phyloP scores from a whole-genome alignment of 2,797 vertebrate genomes.

The Helostoma temminkii region DNA sequence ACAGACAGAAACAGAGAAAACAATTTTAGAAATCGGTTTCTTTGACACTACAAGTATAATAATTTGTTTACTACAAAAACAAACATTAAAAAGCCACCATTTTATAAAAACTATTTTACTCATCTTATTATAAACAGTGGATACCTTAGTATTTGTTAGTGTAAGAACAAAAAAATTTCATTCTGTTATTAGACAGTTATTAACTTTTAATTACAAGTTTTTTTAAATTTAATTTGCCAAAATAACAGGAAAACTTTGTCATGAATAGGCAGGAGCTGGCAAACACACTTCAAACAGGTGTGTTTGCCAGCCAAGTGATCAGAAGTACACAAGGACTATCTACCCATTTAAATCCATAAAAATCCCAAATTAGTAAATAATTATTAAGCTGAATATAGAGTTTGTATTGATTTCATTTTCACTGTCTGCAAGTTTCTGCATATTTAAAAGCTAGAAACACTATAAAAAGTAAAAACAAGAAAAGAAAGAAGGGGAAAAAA shows the following conservation, averaged over 20 bases:
- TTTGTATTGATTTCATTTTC: neutral
- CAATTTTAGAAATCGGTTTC: conserved; percentile 12
- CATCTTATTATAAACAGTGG: neutral
- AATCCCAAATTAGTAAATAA: too few species aligned
- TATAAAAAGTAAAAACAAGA: too few species aligned
- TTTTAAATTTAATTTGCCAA: too few species aligned
- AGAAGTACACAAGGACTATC: too few species aligned
- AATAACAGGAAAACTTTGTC: too few species aligned
- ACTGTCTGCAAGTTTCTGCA: neutral
- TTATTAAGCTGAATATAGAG: too few species aligned
- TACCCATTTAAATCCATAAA: too few species aligned
- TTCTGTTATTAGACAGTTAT: neutral
- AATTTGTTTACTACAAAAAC: neutral
- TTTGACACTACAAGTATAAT: neutral
- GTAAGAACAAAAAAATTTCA: neutral
- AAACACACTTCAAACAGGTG: too few species aligned
- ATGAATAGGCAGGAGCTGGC: too few species aligned
- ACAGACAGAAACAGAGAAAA: conserved; percentile 35
- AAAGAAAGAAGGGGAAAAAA: too few species aligned
- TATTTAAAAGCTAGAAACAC: too few species aligned
- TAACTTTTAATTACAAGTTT: neutral
- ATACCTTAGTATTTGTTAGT: neutral
- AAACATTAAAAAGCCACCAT: neutral
- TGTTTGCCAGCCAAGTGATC: too few species aligned
- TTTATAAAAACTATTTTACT: neutral